phyloP scores from a whole-genome alignment of 2,113 vertebrate genomes.

The Pitta sordida region DNA sequence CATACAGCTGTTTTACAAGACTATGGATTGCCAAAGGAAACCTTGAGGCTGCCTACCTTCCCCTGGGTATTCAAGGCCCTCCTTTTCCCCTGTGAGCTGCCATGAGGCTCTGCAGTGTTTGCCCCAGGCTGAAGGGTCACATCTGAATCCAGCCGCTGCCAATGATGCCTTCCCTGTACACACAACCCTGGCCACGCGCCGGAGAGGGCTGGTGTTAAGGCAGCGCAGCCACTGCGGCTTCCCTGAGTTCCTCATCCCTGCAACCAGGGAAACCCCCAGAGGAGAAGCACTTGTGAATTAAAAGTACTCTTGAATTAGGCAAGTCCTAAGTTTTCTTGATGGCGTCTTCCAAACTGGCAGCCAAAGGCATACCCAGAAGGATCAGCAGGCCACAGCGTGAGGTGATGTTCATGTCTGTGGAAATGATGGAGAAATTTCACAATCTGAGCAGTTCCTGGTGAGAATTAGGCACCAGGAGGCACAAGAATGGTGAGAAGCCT shows the following conservation, averaged over 20 bases:
- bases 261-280: background rate
- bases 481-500: no score
- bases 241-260: background rate
- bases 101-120: background rate
- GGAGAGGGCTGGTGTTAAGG: background rate
- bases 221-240: rapidly evolving
- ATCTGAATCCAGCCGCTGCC: background rate
- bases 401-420: rapidly evolving
- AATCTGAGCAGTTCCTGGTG: rapidly evolving
- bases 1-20: background rate
- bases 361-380: background rate
- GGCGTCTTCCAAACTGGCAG: background rate
- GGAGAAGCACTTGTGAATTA: background rate
- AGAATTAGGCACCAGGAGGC: background rate
- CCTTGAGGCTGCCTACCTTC: background rate
- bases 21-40: background rate
- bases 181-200: background rate
- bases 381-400: background rate
- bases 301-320: background rate
- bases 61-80: background rate
- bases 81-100: background rate
- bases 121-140: background rate
- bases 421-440: background rate
- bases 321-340: background rate
- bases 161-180: background rate